Conservation (phyloP, 2,113 vertebrate species). For the Gorsachius goisagi region DNA sequence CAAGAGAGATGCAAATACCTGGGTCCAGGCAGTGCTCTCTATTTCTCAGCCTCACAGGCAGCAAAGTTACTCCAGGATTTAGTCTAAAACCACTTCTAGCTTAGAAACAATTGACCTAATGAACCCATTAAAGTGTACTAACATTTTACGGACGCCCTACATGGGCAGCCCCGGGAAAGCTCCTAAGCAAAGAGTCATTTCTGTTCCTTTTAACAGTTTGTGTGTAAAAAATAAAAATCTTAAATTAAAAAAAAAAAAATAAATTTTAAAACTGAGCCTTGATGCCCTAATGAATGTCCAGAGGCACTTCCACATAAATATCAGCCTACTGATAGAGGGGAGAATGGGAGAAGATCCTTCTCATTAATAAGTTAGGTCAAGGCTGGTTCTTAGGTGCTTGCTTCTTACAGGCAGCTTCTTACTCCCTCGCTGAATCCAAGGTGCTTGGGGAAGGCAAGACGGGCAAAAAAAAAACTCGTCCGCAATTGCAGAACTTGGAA, state of each 20-base stretch:
- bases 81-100: neutral
- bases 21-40: neutral
- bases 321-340: neutral
- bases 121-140: neutral
- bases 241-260: neutral
- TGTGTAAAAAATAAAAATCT: neutral
- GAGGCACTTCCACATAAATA: slow-evolving; percentile 51
- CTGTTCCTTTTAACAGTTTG: neutral
- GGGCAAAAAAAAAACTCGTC: neutral
- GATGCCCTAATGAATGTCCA: neutral
- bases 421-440: neutral
- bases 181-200: neutral
- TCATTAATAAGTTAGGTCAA: neutral
- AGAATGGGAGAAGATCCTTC: neutral
- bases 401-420: neutral
- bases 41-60: neutral
- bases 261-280: neutral
- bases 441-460: neutral
- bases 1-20: neutral
- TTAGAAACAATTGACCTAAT: neutral
- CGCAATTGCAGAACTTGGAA: neutral
- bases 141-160: neutral
- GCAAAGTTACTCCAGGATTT: neutral
- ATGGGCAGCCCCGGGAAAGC: neutral
- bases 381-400: neutral